These are phyloP conservation scores for Scaptodrosophila lebanonensis DNA, from an alignment of 1,140 invertebrate genomes.

Conservation along the genomic window DNA sequence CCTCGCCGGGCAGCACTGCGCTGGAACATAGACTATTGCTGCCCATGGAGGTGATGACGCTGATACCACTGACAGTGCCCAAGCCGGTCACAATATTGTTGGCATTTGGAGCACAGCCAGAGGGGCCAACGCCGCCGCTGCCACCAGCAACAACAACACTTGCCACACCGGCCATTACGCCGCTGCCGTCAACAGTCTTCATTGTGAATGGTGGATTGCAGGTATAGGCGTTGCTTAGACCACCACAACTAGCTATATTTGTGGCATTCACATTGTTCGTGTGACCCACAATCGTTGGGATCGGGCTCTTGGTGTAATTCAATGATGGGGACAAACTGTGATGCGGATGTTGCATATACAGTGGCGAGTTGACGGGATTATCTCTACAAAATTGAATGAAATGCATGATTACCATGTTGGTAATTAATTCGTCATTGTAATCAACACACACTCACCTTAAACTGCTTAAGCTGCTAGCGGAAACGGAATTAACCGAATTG, in stretches of 20 bases:
- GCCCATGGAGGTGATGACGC: conserved; percentile 68
- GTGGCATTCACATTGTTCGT: conserved; percentile 59
- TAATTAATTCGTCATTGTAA: background rate
- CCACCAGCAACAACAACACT: conserved; percentile 20
- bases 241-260: background rate
- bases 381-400: conserved; percentile 40
- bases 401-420: background rate
- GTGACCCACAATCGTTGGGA: conserved; percentile 64
- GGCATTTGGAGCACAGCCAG: conserved; percentile 11
- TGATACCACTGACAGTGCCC: conserved; percentile 61
- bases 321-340: conserved; percentile 69
- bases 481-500: conserved; percentile 57
- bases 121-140: conserved; percentile 22
- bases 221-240: conserved; percentile 49
- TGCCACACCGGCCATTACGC: conserved; percentile 29
- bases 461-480: conserved; percentile 55
- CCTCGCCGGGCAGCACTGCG: conserved; percentile 62
- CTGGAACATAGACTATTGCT: conserved; percentile 58
- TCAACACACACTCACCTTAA: conserved; percentile 67
- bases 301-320: conserved; percentile 70
- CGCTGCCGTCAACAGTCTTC: conserved; percentile 43
- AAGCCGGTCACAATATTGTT: conserved; percentile 30
- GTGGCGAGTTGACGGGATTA: conserved; percentile 68
- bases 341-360: conserved; percentile 68
- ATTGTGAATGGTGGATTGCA: conserved; percentile 62